These are phyloP conservation scores for Monochamus alternatus DNA, from an alignment of 2,888 invertebrate genomes.

Conservation along the genomic window DNA sequence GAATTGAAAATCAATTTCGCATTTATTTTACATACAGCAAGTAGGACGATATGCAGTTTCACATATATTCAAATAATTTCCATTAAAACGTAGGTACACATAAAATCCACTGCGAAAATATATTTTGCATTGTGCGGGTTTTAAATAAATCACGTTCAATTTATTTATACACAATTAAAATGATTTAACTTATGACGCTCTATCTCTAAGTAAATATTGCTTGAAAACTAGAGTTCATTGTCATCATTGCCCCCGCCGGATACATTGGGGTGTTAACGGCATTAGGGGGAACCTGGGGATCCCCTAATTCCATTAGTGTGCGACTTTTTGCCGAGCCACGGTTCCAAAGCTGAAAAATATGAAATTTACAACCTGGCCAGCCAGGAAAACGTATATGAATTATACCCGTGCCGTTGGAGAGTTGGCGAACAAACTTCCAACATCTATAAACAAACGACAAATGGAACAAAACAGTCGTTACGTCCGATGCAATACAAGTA, in stretches of 20 bases:
- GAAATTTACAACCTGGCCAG: too few relatives aligned
- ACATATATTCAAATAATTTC: neutral
- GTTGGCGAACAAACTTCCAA: neutral
- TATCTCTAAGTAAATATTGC: too few relatives aligned
- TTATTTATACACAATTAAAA: neutral
- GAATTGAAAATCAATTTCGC: neutral
- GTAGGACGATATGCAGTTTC: neutral
- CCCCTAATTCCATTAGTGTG: too few relatives aligned
- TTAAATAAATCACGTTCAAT: neutral
- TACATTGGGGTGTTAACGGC: too few relatives aligned
- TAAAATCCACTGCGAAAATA: neutral
- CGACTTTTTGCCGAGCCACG: too few relatives aligned
- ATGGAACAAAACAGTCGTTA: neutral
- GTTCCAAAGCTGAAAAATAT: too few relatives aligned
- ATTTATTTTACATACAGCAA: neutral
- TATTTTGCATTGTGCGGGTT: neutral
- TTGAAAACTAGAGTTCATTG: too few relatives aligned
- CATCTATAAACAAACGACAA: neutral
- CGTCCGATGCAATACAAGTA: conserved; percentile 6
- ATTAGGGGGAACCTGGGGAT: too few relatives aligned
- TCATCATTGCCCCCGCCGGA: too few relatives aligned
- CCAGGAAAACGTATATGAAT: too few relatives aligned
- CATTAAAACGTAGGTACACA: neutral
- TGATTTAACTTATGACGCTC: too few relatives aligned
- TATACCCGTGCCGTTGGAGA: too few relatives aligned